Percentiles rank a stretch among this genome's conserved stretches.
phyloP scores from a whole-genome alignment of 2,888 invertebrate species.

The Sphecodes monilicornis region DNA sequence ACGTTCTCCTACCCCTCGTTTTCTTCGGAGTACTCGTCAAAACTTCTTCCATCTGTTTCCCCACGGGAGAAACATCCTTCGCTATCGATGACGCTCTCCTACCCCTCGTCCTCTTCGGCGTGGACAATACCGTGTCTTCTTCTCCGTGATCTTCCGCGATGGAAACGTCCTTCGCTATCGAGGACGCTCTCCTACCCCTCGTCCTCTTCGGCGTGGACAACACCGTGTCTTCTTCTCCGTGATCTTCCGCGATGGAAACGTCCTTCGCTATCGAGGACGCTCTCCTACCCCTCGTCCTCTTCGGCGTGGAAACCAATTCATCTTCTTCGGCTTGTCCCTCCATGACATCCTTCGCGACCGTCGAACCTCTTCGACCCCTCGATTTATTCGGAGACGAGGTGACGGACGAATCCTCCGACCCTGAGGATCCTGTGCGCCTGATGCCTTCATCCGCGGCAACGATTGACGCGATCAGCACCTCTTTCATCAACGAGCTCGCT shows the following conservation, averaged over 20 bases:
- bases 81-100: conserved; percentile 65
- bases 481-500: conserved; percentile 70
- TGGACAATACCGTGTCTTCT: neutral
- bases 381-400: conserved; percentile 20
- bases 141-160: neutral
- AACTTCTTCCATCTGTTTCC: conserved; percentile 18
- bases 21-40: conserved; percentile 21
- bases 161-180: conserved; percentile 61
- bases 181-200: conserved; percentile 61
- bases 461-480: conserved; percentile 53
- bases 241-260: neutral
- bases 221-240: conserved; percentile 16
- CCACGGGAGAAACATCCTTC: conserved; percentile 48
- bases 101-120: conserved; percentile 29
- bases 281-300: conserved; percentile 41
- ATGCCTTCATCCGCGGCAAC: conserved; percentile 21
- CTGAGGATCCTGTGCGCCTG: conserved; percentile 6
- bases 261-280: conserved; percentile 70
- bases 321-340: conserved; percentile 7
- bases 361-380: conserved; percentile 54
- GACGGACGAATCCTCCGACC: conserved; percentile 25
- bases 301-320: neutral
- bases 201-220: conserved; percentile 15
- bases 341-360: conserved; percentile 59
- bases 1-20: conserved; percentile 52